Evolutionary conservation across 2,113 vertebrate genomes (phyloP).

Genomic region (Hippocampus abdominalis): DNA sequence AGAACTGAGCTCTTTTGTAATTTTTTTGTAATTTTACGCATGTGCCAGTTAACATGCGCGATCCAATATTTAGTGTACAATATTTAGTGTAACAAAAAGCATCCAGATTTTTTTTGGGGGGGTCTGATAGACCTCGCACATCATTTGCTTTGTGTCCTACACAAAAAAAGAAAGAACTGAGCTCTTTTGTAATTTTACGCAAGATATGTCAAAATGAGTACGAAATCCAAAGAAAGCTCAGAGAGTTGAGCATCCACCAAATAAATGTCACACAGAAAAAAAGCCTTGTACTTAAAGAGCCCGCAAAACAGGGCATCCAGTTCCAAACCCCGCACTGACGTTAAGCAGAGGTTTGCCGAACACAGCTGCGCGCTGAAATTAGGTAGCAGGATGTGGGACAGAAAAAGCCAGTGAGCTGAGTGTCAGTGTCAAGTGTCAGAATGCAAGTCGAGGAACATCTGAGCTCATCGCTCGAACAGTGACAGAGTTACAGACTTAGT

Average conservation of each 20-base stretch:
- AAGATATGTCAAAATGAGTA: conserved; percentile 48
- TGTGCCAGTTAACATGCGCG: no score
- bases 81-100: conserved; percentile 14
- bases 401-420: not conserved
- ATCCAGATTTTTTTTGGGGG: not conserved
- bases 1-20: no score
- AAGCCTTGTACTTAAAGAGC: conserved; percentile 57
- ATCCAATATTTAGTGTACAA: no score
- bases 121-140: no score
- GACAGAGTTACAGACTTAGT: not conserved
- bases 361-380: conserved; percentile 1
- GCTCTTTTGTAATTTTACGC: conserved; percentile 32
- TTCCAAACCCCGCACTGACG: conserved; percentile 14
- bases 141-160: no score
- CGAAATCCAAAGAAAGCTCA: conserved; percentile 45
- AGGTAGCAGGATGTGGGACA: not conserved
- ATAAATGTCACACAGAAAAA: conserved; percentile 58
- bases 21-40: no score
- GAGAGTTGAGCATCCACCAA: conserved; percentile 54
- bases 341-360: not conserved
- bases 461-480: not conserved
- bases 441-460: not conserved
- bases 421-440: not conserved
- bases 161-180: not conserved
- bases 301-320: conserved; percentile 50